Evolutionary conservation across 53 echinoderm and acorn worm species (phyloP).

Genomic region (Henricia sp.): DNA sequence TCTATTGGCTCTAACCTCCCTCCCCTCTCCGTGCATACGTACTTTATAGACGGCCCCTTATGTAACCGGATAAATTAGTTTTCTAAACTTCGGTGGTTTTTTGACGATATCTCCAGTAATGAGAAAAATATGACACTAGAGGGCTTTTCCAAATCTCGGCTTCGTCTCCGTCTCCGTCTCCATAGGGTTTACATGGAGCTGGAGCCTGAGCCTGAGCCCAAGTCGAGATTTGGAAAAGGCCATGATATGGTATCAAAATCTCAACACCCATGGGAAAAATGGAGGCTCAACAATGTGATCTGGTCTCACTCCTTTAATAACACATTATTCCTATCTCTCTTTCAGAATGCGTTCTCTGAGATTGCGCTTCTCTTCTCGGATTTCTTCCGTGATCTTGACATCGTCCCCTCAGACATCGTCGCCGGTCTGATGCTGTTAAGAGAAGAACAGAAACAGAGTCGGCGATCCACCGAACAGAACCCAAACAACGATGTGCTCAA

Average conservation of each 20-base stretch:
- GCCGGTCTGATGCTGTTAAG: conserved; percentile 93
- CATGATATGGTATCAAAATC: too few species aligned
- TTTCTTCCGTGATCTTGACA: conserved; percentile 95
- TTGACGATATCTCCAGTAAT: background rate
- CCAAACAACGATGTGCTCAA: conserved; percentile 83
- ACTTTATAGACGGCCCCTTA: too few species aligned
- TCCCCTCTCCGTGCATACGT: too few species aligned
- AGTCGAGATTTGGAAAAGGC: too few species aligned
- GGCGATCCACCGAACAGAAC: conserved; percentile 77
- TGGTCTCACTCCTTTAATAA: too few species aligned
- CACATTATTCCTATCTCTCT: background rate
- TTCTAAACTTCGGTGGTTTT: background rate
- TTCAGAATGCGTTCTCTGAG: conserved; percentile 92
- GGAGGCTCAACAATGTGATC: too few species aligned
- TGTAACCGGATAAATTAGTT: background rate
- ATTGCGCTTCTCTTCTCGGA: conserved; percentile 87
- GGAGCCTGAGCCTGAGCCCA: too few species aligned
- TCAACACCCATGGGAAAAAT: too few species aligned
- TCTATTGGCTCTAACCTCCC: too few species aligned
- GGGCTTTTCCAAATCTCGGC: too few species aligned
- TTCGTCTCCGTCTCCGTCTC: too few species aligned
- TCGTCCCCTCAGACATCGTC: conserved; percentile 91
- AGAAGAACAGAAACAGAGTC: conserved; percentile 90
- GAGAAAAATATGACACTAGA: background rate
- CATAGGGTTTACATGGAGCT: too few species aligned